Base-by-base conservation (phyloP, 2,888 invertebrate species). In the Prosopocoilus inquinatus region DNA sequence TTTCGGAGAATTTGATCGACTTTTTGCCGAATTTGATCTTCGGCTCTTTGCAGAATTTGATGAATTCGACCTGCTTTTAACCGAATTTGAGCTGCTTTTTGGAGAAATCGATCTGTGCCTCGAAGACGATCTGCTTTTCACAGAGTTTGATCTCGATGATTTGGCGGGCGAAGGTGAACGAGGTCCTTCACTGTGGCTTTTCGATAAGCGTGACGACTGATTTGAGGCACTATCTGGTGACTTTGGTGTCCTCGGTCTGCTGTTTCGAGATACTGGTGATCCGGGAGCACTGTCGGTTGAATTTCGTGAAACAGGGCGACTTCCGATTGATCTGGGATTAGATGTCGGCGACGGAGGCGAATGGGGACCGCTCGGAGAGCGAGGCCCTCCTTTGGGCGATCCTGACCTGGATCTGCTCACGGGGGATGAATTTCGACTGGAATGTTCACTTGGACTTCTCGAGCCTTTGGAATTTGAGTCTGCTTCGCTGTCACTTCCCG, bases 401-500 rank as follows among this genome's bases (percentile, higher is more conserved):
- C 46, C 36, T 12, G 62, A 59, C 34, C 61, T 55, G 9, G 64
- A 58, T 15, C 55, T 53, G 39, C 61, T 57, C 32, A 47, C 28
- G 11, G 62, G 58, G 8, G 65, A 63, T 28, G 59, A 58, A 41
- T 58, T 61, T 55, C 61, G 54, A 47, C 62, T 67, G 36, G 48
- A 52, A 33, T 61, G 60, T 54, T 58, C 58, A 20, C 52, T 52
- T 9, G 59, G 60, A 51, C 69, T 70, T 45, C 57, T 57, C 2
- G 67, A 65, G 45, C 68, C 69, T 38, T 60, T 47, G 1, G 58
- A 62, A 9, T 68, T 69, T 3, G 45, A 50, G 58, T 72, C 70
- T 52, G 67, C 67, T 34, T 71, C 72, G 57, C 71, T 72, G 51
- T 75, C 76, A 60, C 72, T 73, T 47, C 50, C 60, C 15, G 61